Evolutionary conservation across 2,113 vertebrate species (phyloP).

Genomic region (Varanus komodoensis): DNA sequence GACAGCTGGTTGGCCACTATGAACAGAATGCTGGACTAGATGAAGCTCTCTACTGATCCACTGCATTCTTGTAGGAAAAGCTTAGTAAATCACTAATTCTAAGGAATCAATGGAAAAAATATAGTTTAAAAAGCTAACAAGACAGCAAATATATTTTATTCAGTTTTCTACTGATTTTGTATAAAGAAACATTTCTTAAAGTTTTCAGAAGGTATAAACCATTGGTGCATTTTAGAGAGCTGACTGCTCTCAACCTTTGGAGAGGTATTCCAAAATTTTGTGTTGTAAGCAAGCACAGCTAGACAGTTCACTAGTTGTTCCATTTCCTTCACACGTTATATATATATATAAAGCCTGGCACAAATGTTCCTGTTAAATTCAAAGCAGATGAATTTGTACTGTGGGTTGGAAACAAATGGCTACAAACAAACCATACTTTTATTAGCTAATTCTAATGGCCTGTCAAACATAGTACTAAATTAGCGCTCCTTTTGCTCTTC

Average conservation of each 20-base stretch:
- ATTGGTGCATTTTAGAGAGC: slow-evolving; percentile 51
- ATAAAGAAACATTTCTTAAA: slow-evolving; percentile 53
- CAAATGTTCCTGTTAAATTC: slow-evolving; percentile 66
- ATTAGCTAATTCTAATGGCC: slow-evolving; percentile 70
- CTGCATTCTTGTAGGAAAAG: slow-evolving; percentile 32
- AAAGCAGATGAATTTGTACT: slow-evolving; percentile 67
- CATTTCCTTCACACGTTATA: slow-evolving; percentile 62
- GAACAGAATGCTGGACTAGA: no score
- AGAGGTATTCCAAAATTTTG: slow-evolving; percentile 54
- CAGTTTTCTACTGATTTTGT: slow-evolving; percentile 51
- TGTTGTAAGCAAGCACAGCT: slow-evolving; percentile 48
- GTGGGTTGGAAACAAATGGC: slow-evolving; percentile 61
- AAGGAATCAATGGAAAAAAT: slow-evolving; percentile 46
- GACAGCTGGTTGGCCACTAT: no score
- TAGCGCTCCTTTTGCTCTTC: slow-evolving; percentile 59
- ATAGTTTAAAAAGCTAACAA: slow-evolving; percentile 60
- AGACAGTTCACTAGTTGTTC: slow-evolving; percentile 70
- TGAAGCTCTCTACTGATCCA: no score
- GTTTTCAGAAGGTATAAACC: slow-evolving; percentile 50
- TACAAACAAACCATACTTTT: slow-evolving; percentile 76
- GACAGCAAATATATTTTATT: slow-evolving; percentile 56
- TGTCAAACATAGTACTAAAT: slow-evolving; percentile 64
- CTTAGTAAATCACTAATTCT: slow-evolving; percentile 59
- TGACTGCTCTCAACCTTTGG: slow-evolving; percentile 55
- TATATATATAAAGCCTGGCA: slow-evolving; percentile 58